phyloP scores from a whole-genome alignment of 2,888 invertebrate genomes.

The Lasioglossum zephyrum region DNA sequence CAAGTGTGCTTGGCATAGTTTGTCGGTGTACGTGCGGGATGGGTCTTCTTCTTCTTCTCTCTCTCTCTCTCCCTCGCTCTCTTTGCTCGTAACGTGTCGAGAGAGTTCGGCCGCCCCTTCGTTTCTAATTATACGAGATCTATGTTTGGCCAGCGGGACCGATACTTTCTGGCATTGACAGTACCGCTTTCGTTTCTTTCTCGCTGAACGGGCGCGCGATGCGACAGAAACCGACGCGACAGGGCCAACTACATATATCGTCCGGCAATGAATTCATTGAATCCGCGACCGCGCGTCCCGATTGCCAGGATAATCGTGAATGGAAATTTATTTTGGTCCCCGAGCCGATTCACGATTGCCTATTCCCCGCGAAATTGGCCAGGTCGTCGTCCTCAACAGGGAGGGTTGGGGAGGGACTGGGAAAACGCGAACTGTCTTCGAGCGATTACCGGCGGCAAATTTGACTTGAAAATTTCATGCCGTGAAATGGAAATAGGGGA shows the following conservation, averaged over 20 bases:
- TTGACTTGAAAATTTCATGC: constrained; percentile 55
- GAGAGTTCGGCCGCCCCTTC: constrained; percentile 65
- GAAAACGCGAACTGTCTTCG: constrained; percentile 17
- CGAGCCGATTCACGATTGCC: constrained; percentile 26
- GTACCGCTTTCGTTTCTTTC: constrained; percentile 60
- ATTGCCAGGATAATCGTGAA: constrained; percentile 39
- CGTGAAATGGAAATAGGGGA: constrained; percentile 36
- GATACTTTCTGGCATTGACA: constrained; percentile 82
- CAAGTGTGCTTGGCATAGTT: constrained; percentile 75
- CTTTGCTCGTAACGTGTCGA: constrained; percentile 59
- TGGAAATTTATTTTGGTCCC: constrained; percentile 55
- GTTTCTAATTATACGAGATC: constrained; percentile 82
- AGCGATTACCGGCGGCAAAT: constrained; percentile 49
- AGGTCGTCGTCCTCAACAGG: not conserved
- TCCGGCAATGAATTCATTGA: constrained; percentile 37
- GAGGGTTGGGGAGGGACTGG: not conserved
- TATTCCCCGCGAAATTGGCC: constrained; percentile 23
- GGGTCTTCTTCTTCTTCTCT: constrained; percentile 36
- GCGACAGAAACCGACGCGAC: not conserved
- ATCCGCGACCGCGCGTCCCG: constrained; percentile 14
- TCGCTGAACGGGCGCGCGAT: constrained; percentile 25
- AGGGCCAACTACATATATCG: constrained; percentile 25
- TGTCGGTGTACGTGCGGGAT: constrained; percentile 49
- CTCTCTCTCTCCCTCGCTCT: not conserved
- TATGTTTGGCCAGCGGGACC: constrained; percentile 78